Evolutionary conservation across 2,888 invertebrate genomes (phyloP), one percentile per base, ranked within the genome.

Genomic region (Orchesella flavescens): DNA sequence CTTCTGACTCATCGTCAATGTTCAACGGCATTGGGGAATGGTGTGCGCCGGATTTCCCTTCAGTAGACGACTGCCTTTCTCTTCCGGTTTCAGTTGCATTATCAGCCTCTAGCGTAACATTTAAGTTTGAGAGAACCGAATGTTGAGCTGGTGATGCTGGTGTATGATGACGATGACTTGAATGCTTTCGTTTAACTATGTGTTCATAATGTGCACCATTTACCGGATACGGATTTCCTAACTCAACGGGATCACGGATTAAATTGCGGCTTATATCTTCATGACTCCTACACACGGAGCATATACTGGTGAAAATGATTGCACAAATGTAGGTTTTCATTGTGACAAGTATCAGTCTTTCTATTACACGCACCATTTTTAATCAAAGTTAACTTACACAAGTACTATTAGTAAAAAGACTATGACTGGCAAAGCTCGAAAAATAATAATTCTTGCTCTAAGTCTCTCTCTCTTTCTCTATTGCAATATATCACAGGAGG

Each of bases 241-340:
- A 65, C 53, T 82, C 82, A 72, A 82, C 66, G 19, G 71, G 55
- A 82, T 82, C 82, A 24, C 82, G 76, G 13, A 82, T 43, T 72
- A 82, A 44, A 72, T 82, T 82, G 4, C n/a, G 71, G n/a, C 57
- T 76, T 34, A 82, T 82, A 53, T 82, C 76, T 72, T 76, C 82
- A 65, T 76, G 24, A 2, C 63, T 34, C 44, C 63, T 15, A 61
- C 82, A 76, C n/a, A 71, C 12, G 10, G 71, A 61, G 44, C 75
- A 76, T 69, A 82, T 53, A 82, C 53, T 75, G 43, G 76, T 49
- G 3, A 76, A 44, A 17, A 46, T 65, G 57, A 72, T 10, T 55
- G 17, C 34, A 49, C 43, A 71, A 19, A 15, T 63, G 2, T 1
- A 7, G n/a, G 10, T 49, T 15, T 12, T 49, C 49, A 49, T 15